phyloP scores from a whole-genome alignment of 2,113 vertebrate genomes.

The Merops nubicus region DNA sequence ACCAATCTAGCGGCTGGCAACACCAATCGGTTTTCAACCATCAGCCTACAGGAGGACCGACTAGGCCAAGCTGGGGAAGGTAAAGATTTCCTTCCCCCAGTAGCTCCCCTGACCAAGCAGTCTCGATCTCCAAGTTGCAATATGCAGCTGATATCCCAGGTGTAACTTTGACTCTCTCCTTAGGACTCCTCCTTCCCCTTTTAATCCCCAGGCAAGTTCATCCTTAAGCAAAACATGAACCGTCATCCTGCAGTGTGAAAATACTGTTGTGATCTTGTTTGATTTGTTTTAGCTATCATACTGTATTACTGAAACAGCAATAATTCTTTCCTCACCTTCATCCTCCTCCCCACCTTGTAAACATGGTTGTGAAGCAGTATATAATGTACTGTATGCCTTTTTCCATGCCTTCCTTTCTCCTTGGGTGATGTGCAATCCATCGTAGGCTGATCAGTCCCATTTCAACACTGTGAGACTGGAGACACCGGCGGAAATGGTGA shows the following conservation, averaged over 20 bases:
- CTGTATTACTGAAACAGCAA: conserved; percentile 90
- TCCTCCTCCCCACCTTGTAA: conserved; percentile 43
- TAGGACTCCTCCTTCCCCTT: conserved; percentile 17
- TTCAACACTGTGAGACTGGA: conserved; percentile 83
- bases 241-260: conserved; percentile 72
- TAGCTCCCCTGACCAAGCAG: conserved; percentile 92
- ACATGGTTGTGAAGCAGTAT: conserved; percentile 79
- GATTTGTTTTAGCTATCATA: conserved; percentile 75
- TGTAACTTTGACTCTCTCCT: conserved; percentile 77
- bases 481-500: conserved; percentile 77
- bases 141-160: conserved; percentile 99
- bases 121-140: conserved; percentile 98
- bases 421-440: conserved; percentile 94
- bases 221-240: conserved; percentile 69
- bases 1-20: conserved; percentile 78
- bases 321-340: conserved; percentile 79
- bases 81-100: conserved; percentile 86
- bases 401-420: conserved; percentile 82
- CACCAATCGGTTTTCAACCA: conserved; percentile 89
- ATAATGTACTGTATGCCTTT: conserved; percentile 76
- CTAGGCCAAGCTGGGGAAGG: conserved; percentile 83
- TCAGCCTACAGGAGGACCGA: conserved; percentile 94
- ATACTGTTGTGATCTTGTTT: conserved; percentile 68
- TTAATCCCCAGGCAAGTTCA: conserved; percentile 69
- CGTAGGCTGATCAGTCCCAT: conserved; percentile 81